These are phyloP conservation scores for Drosophila prostipennis DNA, from an alignment of 2,888 invertebrate genomes.

Conservation along the genomic window DNA sequence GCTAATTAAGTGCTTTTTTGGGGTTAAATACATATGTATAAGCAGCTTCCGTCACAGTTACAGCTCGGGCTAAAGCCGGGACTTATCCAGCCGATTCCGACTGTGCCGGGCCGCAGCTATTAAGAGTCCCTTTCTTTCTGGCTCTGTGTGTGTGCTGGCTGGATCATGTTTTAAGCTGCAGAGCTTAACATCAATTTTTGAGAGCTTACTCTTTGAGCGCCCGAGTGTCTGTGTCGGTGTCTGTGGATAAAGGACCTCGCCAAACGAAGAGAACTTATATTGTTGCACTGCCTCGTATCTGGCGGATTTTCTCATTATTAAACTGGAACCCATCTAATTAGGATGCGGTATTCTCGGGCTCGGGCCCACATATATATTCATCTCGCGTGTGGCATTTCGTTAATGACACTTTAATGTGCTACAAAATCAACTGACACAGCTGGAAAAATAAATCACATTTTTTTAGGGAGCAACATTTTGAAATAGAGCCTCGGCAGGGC, in stretches of 20 bases:
- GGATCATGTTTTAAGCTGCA: slow-evolving; percentile 62
- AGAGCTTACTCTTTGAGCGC: slow-evolving; percentile 63
- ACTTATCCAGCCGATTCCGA: slow-evolving; percentile 46
- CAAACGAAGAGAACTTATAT: slow-evolving; percentile 26
- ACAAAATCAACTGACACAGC: slow-evolving; percentile 40
- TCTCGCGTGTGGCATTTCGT: slow-evolving; percentile 37
- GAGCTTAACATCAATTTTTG: slow-evolving; percentile 74
- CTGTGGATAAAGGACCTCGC: neutral
- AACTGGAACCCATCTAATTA: slow-evolving; percentile 41
- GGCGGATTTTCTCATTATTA: slow-evolving; percentile 34
- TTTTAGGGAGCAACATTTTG: slow-evolving; percentile 29
- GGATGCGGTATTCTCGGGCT: slow-evolving; percentile 22
- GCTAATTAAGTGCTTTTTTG: slow-evolving; percentile 69
- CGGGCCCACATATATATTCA: slow-evolving; percentile 13
- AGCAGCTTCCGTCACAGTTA: slow-evolving; percentile 31
- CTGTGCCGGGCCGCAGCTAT: slow-evolving; percentile 55
- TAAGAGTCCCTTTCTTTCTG: slow-evolving; percentile 41
- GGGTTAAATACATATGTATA: slow-evolving; percentile 49
- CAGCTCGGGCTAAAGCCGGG: slow-evolving; percentile 25
- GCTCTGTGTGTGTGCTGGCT: slow-evolving; percentile 22
- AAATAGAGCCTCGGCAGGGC: slow-evolving; percentile 36
- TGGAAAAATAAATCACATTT: slow-evolving; percentile 59
- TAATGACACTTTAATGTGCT: slow-evolving; percentile 50
- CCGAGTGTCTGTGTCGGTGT: slow-evolving; percentile 25
- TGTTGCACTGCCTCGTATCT: slow-evolving; percentile 23